Conservation (phyloP, 1,140 invertebrate genomes). For the Drusus annulatus region DNA sequence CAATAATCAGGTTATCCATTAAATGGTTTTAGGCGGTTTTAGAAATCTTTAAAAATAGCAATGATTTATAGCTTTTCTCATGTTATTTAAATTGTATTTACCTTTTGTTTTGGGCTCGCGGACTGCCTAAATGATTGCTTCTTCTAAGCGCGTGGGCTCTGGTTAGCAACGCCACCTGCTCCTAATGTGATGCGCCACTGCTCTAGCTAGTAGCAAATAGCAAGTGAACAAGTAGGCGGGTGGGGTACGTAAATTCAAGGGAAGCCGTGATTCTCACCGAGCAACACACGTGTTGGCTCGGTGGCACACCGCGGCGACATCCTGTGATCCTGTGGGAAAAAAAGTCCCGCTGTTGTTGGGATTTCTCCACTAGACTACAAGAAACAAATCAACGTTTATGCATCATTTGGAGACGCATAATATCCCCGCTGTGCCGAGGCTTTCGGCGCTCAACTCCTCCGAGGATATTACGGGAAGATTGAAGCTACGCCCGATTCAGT, state of each 20-base stretch:
- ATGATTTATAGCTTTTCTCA: too few species aligned
- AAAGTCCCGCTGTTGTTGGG: conserved; percentile 16
- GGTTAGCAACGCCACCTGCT: not conserved
- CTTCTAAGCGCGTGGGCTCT: not conserved
- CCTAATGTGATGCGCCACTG: not conserved
- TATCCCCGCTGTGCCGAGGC: not conserved
- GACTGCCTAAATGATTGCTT: not conserved
- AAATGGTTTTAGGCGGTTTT: too few species aligned
- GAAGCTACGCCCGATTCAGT: too few species aligned
- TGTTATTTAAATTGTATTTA: not conserved
- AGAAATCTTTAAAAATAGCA: too few species aligned
- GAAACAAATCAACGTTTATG: conserved; percentile 36
- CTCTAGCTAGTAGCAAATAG: conserved; percentile 1
- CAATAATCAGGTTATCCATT: too few species aligned
- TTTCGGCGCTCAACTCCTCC: not conserved
- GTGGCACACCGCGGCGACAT: not conserved
- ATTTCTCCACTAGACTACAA: not conserved
- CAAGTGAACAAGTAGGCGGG: not conserved
- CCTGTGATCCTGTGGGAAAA: conserved; percentile 34
- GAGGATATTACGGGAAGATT: not conserved
- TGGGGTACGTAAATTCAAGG: not conserved
- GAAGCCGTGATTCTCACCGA: not conserved
- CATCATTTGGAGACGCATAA: conserved; percentile 19
- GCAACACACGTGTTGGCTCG: conserved; percentile 19
- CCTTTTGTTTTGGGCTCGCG: not conserved